phyloP scores from a whole-genome alignment of 2,888 invertebrate species.

The Campaea margaritaria region DNA sequence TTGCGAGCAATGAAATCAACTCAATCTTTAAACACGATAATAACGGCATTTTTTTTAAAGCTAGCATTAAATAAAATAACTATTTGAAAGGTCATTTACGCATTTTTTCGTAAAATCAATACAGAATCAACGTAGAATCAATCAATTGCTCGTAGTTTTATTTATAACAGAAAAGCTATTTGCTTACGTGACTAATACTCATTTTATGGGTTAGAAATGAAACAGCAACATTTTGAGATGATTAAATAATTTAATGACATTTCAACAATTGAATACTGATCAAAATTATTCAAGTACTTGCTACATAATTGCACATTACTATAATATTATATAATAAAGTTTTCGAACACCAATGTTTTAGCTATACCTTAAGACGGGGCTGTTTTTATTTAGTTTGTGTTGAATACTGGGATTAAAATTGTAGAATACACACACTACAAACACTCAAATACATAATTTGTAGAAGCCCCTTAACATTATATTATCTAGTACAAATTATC shows the following conservation, averaged over 20 bases:
- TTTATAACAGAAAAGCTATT: no score
- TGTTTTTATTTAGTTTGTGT: constrained; percentile 3
- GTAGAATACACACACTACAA: constrained; percentile 13
- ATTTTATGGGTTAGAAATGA: constrained; percentile 2
- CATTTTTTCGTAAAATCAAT: no score
- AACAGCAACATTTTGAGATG: constrained; percentile 47
- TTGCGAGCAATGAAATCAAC: no score
- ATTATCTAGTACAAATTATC: constrained; percentile 28
- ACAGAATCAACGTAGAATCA: no score
- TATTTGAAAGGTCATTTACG: no score
- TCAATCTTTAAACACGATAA: no score
- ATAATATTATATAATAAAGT: constrained; percentile 31
- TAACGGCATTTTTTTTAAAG: no score
- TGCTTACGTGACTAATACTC: no score
- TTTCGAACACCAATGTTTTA: constrained; percentile 22
- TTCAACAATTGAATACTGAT: constrained; percentile 79
- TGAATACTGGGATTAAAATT: constrained; percentile 1
- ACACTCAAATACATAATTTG: constrained; percentile 10
- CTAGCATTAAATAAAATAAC: no score
- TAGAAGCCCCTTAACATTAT: constrained; percentile 28
- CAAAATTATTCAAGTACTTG: constrained; percentile 57
- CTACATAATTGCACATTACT: constrained; percentile 71
- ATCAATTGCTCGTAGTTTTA: no score
- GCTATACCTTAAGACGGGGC: constrained; percentile 21
- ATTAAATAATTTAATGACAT: constrained; percentile 80